These are phyloP conservation scores for Meriones psammophilus DNA, from an alignment of 2,797 vertebrate species.

Conservation along the genomic window DNA sequence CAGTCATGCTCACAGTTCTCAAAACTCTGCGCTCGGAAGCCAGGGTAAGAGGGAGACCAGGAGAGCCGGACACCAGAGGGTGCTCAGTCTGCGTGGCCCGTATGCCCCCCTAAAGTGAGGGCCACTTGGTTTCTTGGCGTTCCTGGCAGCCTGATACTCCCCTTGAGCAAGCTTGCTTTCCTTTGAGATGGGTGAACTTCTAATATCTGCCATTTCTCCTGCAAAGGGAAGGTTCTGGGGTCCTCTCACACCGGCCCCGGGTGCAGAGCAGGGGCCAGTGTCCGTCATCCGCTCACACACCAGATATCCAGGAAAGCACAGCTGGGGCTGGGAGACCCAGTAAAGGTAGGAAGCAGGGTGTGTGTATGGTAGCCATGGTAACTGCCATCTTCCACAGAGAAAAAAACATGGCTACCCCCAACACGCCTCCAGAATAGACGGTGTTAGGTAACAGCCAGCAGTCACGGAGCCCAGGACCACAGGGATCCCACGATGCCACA, in stretches of 20 bases:
- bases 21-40: neutral
- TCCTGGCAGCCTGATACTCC: neutral
- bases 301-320: neutral
- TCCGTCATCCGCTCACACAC: neutral
- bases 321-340: neutral
- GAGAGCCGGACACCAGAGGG: neutral
- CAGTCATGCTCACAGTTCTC: neutral
- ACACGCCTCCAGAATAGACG: neutral
- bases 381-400: neutral
- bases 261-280: no score
- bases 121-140: neutral
- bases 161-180: neutral
- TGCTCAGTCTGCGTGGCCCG: no score
- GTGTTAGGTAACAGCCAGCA: neutral
- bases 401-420: neutral
- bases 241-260: neutral
- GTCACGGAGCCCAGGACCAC: neutral
- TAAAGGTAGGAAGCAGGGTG: neutral
- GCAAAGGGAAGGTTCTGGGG: neutral
- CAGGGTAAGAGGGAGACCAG: neutral
- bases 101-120: neutral
- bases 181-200: neutral
- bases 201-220: neutral
- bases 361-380: neutral
- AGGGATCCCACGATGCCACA: neutral